phyloP scores from a whole-genome alignment of 2,113 vertebrate genomes.

The Ciconia maguari region DNA sequence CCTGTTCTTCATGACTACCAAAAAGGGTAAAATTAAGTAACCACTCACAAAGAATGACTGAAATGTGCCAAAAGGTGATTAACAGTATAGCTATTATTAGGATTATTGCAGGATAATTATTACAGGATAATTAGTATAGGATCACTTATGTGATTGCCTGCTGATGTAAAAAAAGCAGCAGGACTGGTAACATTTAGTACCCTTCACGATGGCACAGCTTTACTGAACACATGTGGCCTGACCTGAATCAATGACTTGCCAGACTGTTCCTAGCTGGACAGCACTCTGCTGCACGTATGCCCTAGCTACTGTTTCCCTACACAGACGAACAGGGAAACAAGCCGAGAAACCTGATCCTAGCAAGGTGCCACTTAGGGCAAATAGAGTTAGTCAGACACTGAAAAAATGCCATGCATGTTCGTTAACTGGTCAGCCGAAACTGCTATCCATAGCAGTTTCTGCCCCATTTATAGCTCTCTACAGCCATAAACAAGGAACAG shows the following conservation, averaged over 20 bases:
- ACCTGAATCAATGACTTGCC: background rate
- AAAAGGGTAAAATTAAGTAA: background rate
- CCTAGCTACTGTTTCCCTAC: background rate
- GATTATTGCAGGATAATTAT: background rate
- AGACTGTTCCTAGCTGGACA: background rate
- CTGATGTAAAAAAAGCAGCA: background rate
- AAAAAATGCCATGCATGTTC: background rate
- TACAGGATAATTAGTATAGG: background rate
- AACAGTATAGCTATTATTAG: background rate
- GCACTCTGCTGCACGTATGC: background rate
- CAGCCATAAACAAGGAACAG: background rate
- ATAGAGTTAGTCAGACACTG: background rate
- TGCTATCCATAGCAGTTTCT: background rate
- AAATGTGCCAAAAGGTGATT: background rate
- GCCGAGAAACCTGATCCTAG: background rate
- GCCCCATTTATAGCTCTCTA: background rate
- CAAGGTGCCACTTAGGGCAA: background rate
- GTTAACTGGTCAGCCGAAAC: background rate
- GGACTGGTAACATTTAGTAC: background rate
- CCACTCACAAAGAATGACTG: background rate
- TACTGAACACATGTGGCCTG: background rate
- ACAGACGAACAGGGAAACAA: background rate
- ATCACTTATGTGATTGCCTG: background rate
- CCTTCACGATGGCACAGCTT: background rate
- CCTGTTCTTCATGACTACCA: accelerated